Conservation (phyloP, 2,888 invertebrate species). For the Platypus cylindrus region DNA sequence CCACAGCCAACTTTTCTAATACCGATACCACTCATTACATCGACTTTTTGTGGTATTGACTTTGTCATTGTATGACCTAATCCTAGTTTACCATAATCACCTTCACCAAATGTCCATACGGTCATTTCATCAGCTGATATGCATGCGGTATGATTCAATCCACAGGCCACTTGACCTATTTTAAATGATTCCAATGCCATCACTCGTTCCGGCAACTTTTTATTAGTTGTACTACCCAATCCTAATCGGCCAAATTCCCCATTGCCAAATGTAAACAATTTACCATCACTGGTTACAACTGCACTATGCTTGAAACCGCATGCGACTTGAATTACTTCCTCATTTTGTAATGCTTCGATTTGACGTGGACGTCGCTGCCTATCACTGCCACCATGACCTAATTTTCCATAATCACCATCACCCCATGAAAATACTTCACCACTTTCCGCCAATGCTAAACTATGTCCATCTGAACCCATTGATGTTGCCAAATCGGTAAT, state of each 20-base stretch:
- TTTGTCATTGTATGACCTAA: constrained; percentile 37
- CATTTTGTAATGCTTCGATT: constrained; percentile 48
- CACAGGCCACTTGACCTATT: constrained; percentile 44
- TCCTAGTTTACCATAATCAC: constrained; percentile 47
- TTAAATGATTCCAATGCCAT: constrained; percentile 31
- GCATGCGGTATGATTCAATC: constrained; percentile 50
- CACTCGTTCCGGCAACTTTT: constrained; percentile 48
- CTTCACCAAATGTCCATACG: constrained; percentile 54
- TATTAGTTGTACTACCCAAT: constrained; percentile 45
- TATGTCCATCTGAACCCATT: constrained; percentile 52
- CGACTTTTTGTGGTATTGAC: constrained; percentile 40
- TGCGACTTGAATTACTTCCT: constrained; percentile 45
- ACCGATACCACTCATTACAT: constrained; percentile 40
- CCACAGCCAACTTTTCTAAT: constrained; percentile 48
- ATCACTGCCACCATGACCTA: constrained; percentile 53
- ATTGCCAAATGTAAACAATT: constrained; percentile 51
- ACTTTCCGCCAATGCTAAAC: constrained; percentile 48
- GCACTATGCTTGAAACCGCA: constrained; percentile 54
- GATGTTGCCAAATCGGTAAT: constrained; percentile 49
- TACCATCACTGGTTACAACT: constrained; percentile 49
- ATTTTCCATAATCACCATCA: constrained; percentile 52
- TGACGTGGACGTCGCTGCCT: constrained; percentile 47
- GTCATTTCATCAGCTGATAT: constrained; percentile 43
- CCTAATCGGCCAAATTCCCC: constrained; percentile 51
- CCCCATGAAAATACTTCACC: constrained; percentile 57